phyloP scores from a whole-genome alignment of 1,140 invertebrate species.

The Eumaeus atala region DNA sequence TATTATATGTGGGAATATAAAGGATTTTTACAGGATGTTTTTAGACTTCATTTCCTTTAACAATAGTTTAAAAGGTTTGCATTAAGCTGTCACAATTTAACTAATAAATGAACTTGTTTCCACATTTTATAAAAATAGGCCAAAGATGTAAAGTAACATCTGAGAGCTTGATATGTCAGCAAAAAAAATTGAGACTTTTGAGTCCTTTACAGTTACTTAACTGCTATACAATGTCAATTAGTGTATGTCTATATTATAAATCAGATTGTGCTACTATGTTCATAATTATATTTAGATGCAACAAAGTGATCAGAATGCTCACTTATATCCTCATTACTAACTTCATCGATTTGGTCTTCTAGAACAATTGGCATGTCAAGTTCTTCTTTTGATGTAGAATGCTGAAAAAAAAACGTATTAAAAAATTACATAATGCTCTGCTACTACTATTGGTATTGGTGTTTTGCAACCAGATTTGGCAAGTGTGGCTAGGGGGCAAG shows the following conservation, averaged over 20 bases:
- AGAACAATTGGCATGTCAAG: constrained; percentile 1
- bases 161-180: not conserved
- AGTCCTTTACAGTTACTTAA: not conserved
- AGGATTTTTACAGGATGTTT: not conserved
- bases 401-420: constrained; percentile 8
- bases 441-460: no score
- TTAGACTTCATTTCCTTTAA: no score
- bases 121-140: no score
- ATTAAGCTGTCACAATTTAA: no score
- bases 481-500: no score
- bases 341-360: constrained; percentile 5
- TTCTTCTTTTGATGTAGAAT: not conserved
- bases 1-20: constrained; percentile 5
- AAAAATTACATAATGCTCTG: constrained; percentile 41
- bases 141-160: not conserved
- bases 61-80: no score
- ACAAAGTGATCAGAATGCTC: not conserved
- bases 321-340: constrained; percentile 1
- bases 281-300: not conserved
- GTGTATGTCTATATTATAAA: not conserved
- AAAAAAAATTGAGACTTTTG: not conserved
- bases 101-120: no score
- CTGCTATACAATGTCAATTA: no score
- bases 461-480: no score
- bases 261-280: constrained; percentile 1